Evolutionary conservation across 2,797 vertebrate species (phyloP).

Genomic region (Artibeus lituratus): DNA sequence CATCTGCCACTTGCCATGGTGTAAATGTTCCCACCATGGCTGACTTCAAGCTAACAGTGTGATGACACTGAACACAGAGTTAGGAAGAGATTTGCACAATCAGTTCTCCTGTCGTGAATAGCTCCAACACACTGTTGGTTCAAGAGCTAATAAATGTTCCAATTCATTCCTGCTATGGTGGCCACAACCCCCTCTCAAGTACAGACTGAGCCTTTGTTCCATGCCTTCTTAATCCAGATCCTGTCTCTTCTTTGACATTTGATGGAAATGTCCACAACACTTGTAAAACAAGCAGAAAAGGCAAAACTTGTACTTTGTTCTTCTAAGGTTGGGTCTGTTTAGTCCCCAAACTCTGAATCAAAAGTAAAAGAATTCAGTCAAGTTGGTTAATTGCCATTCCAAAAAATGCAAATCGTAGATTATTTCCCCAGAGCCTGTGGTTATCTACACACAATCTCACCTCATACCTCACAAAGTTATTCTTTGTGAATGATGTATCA

Average conservation of each 20-base stretch:
- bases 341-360: not conserved
- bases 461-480: not conserved
- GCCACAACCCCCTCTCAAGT: not conserved
- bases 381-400: not conserved
- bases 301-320: not conserved
- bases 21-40: not conserved
- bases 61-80: not conserved
- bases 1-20: not conserved
- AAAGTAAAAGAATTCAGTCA: not conserved
- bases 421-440: not conserved
- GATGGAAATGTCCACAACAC: not conserved
- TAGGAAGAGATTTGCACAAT: not conserved
- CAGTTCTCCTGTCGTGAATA: fast-evolving
- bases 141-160: no score
- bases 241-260: not conserved
- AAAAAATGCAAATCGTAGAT: not conserved
- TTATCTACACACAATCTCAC: not conserved
- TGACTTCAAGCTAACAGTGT: not conserved
- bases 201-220: not conserved
- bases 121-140: not conserved
- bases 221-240: not conserved
- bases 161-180: no score
- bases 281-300: not conserved
- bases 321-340: not conserved
- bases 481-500: no score